Percentiles rank a stretch among this genome's conserved stretches.
These are phyloP conservation scores for Momotus momota DNA, from an alignment of 2,797 vertebrate genomes.

Conservation along the genomic window DNA sequence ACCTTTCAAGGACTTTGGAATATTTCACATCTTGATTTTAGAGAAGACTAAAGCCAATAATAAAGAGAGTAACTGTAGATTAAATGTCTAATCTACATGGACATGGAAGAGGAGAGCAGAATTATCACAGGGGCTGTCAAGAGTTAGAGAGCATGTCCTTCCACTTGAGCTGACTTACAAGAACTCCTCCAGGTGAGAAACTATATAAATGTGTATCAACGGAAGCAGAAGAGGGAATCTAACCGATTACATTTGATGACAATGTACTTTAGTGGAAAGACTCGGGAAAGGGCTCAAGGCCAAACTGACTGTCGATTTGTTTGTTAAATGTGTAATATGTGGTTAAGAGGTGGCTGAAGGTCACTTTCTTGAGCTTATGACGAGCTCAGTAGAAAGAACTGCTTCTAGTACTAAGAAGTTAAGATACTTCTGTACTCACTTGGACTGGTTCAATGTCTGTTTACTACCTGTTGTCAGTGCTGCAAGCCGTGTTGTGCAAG, in stretches of 20 bases:
- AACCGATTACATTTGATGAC: not conserved
- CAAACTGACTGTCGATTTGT: not conserved
- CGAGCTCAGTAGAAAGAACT: not conserved
- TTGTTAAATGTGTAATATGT: not conserved
- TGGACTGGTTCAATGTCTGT: not conserved
- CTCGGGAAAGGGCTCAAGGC: not conserved
- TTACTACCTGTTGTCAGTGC: not conserved
- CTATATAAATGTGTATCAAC: not conserved
- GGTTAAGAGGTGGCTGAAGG: not conserved
- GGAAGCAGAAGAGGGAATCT: not conserved
- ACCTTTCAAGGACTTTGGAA: not conserved
- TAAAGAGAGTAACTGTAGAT: not conserved
- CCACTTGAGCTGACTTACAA: not conserved
- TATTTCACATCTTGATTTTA: not conserved
- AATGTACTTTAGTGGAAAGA: not conserved
- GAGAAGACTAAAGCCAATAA: not conserved
- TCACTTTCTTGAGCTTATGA: not conserved
- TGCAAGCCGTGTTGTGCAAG: rapidly evolving
- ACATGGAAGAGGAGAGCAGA: not conserved
- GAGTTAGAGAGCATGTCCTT: not conserved
- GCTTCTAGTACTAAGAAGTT: not conserved
- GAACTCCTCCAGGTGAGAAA: not conserved
- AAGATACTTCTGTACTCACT: not conserved
- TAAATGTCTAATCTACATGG: not conserved
- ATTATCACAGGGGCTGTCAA: not conserved